Base-by-base conservation (phyloP, 2,797 vertebrate genomes). In the Denticeps clupeoides region DNA sequence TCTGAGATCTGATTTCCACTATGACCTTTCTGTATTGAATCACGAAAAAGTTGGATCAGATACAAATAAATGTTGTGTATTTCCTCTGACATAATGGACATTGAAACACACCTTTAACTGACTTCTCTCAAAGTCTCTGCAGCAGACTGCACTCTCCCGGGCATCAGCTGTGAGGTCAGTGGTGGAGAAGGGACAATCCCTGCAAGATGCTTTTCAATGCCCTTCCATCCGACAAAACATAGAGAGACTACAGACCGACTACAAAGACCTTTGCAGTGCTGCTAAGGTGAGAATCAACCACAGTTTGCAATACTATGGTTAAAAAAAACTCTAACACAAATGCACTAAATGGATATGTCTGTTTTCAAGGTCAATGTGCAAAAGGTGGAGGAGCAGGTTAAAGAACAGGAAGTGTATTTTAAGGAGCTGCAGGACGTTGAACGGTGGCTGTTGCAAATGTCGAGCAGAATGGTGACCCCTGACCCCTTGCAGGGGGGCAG, bases 361-460 rank as follows among this genome's bases (percentile, higher is more conserved):
- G 16, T 47, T 15, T 9, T 33, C 28, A 59, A 97, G 94, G 63
- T 65, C 7, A 87, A 77, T 0, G 87, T 91, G 55, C 71, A 79
- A 68, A 82, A 70, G 29, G 71, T 97, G 59, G 88, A 88, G 15
- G 64, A 57, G 1, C 89, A 85, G 72, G 88, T 96, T 55, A 91
- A 81, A 74, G 91, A 94, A 56, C 95, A 97, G 19, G 94, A 97
- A 62, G 78, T 71, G 15, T 99, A 98, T 62, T 89, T 91, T 15
- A 79, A 72, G 5, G 86, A 92, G 56, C 86, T 96, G n/a, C 95
- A 97, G 69, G 91, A 96, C 64, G 88, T 89, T 5, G 95, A 98
- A 45, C 91, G 87, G 42, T 97, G 94, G 93, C 79, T 98, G 45
- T 78, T 99, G 18, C 93, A 96, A 71, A 97, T 97, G 89, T 96